Evolutionary conservation across 2,888 invertebrate genomes (phyloP).

Genomic region (Protodeltote pygarga): DNA sequence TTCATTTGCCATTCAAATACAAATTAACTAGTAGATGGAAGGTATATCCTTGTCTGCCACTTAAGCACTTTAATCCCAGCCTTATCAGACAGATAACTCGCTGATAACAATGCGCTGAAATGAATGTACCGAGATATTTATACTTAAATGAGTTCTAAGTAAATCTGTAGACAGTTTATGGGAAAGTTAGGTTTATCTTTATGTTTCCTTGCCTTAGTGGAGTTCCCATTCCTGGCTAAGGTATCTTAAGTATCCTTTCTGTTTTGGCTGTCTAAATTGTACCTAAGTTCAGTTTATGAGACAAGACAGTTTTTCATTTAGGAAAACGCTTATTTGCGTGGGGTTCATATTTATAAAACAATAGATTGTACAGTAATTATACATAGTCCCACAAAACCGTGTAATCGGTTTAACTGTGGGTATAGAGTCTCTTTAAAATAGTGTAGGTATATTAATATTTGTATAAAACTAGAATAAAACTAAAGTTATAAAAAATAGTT

Average conservation of each 20-base stretch:
- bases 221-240: background rate
- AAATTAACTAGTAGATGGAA: slow-evolving; percentile 18
- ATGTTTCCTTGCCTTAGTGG: slow-evolving; percentile 10
- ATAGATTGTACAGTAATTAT: too few relatives aligned
- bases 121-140: slow-evolving; percentile 16
- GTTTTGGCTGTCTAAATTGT: too few relatives aligned
- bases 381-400: too few relatives aligned
- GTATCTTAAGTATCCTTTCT: background rate
- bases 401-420: too few relatives aligned
- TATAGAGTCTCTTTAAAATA: too few relatives aligned
- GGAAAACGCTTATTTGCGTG: too few relatives aligned
- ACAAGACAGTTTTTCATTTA: too few relatives aligned
- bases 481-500: too few relatives aligned
- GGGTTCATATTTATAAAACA: too few relatives aligned
- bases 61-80: slow-evolving; percentile 28
- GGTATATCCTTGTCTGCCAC: slow-evolving; percentile 30
- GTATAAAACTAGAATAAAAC: too few relatives aligned
- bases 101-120: slow-evolving; percentile 34
- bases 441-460: too few relatives aligned
- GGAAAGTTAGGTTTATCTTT: slow-evolving; percentile 17
- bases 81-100: slow-evolving; percentile 36
- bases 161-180: slow-evolving; percentile 26
- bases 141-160: slow-evolving; percentile 25
- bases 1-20: slow-evolving; percentile 45
- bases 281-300: too few relatives aligned